Conservation (phyloP, 1,140 invertebrate species). For the Heliothis subflexa region DNA sequence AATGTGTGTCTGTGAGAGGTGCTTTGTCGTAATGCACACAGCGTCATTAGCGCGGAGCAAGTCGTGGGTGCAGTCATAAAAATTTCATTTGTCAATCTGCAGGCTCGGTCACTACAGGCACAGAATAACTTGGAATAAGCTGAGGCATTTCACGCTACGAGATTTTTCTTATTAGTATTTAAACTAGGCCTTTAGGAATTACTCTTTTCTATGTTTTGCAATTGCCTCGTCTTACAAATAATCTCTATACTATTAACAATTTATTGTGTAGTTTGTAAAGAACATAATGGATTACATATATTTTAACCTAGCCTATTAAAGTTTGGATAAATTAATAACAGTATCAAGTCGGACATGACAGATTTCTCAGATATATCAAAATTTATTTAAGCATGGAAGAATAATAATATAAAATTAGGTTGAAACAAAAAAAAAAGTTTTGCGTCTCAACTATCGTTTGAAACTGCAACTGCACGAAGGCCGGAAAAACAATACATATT, state of each 20-base stretch:
- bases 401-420: no score
- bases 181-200: neutral
- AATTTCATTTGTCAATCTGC: constrained; percentile 76
- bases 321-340: no score
- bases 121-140: constrained; percentile 13
- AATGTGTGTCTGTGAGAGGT: constrained; percentile 30
- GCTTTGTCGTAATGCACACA: constrained; percentile 48
- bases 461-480: no score
- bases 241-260: no score
- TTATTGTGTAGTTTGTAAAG: no score
- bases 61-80: constrained; percentile 68
- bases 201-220: no score
- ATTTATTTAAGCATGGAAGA: neutral
- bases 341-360: neutral
- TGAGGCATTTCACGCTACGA: neutral
- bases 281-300: no score
- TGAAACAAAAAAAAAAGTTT: no score
- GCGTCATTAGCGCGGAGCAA: constrained; percentile 63
- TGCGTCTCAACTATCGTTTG: no score
- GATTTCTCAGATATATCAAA: neutral
- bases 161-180: neutral
- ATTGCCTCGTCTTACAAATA: neutral
- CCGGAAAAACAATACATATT: neutral
- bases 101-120: constrained; percentile 53
- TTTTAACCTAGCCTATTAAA: no score